Evolutionary conservation across 2,113 vertebrate genomes (phyloP).

Genomic region (Glaucomys volans): DNA sequence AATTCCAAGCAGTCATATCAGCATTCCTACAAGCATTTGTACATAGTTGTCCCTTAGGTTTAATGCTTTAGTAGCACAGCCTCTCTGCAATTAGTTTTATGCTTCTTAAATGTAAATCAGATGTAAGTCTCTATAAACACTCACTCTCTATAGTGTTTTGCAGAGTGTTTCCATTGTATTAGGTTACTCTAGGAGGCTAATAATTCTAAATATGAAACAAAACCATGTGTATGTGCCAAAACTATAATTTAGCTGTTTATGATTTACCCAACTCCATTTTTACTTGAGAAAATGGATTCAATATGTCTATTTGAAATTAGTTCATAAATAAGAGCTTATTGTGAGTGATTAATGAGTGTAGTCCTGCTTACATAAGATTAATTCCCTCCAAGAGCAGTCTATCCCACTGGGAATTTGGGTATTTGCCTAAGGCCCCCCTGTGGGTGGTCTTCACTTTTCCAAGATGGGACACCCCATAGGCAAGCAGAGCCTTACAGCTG

Average conservation of each 20-base stretch:
- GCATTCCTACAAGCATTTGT: slow-evolving; percentile 59
- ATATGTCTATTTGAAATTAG: slow-evolving; percentile 81
- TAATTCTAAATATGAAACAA: slow-evolving; percentile 79
- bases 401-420: slow-evolving; percentile 65
- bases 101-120: slow-evolving; percentile 83
- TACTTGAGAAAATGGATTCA: slow-evolving; percentile 78
- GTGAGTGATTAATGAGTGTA: slow-evolving; percentile 78
- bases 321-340: slow-evolving; percentile 78
- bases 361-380: slow-evolving; percentile 74
- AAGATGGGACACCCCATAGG: slow-evolving; percentile 42
- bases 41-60: slow-evolving; percentile 70
- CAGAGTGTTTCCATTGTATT: slow-evolving; percentile 78
- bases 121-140: slow-evolving; percentile 82
- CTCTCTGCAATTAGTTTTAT: slow-evolving; percentile 82
- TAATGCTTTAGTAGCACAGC: slow-evolving; percentile 77
- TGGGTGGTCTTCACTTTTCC: slow-evolving; percentile 78
- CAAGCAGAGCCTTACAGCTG: slow-evolving; percentile 57
- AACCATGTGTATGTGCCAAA: slow-evolving; percentile 71
- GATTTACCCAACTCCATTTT: slow-evolving; percentile 72
- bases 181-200: slow-evolving; percentile 78
- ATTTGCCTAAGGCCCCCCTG: slow-evolving; percentile 70
- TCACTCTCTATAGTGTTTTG: slow-evolving; percentile 71
- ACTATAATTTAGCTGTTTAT: slow-evolving; percentile 81
- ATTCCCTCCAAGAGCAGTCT: slow-evolving; percentile 68
- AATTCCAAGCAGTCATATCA: slow-evolving; percentile 60